Percentiles rank a stretch among this genome's conserved stretches.
These are phyloP conservation scores for Pseudochirops cupreus DNA, from an alignment of 2,797 vertebrate genomes.

Conservation along the genomic window DNA sequence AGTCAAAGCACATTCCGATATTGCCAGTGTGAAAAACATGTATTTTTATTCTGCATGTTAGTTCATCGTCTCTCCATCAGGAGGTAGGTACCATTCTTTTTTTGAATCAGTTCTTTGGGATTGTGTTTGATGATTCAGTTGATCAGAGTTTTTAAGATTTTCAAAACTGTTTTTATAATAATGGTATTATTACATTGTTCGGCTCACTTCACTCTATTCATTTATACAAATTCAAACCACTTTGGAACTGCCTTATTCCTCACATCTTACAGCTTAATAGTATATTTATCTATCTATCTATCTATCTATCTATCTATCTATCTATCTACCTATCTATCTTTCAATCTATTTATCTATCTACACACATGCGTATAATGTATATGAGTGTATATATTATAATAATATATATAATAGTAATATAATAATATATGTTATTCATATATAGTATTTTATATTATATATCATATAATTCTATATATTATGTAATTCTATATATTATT, in stretches of 20 bases:
- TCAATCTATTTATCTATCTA: no score
- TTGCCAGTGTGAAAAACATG: background rate
- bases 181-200: background rate
- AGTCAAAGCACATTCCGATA: background rate
- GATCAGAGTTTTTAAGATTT: background rate
- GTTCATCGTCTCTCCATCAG: background rate
- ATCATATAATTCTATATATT: no score
- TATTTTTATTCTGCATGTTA: background rate
- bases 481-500: no score
- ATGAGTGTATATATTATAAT: no score
- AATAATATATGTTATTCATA: no score
- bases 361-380: no score
- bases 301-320: no score
- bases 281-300: no score
- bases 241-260: background rate
- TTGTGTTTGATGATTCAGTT: background rate
- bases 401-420: no score
- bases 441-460: no score
- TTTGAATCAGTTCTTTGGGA: background rate
- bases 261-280: background rate
- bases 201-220: background rate
- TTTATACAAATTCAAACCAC: background rate
- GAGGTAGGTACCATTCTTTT: background rate
- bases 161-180: background rate
- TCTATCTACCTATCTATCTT: no score